Percentiles rank a stretch among this genome's conserved stretches.
phyloP scores from a whole-genome alignment of 2,113 vertebrate genomes.

The Apodemus sylvaticus region DNA sequence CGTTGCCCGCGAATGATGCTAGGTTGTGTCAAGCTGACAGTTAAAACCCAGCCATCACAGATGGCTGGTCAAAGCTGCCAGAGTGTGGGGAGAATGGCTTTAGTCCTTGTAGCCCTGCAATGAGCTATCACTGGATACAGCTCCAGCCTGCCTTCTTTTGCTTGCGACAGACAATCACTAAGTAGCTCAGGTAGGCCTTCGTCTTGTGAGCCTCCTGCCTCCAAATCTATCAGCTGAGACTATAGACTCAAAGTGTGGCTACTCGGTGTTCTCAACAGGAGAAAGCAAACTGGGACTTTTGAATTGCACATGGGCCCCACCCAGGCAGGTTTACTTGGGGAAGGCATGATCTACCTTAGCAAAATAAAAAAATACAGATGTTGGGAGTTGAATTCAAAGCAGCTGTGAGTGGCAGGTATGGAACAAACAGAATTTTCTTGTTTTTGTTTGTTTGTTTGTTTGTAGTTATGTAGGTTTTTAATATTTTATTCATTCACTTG shows the following conservation, averaged over 20 bases:
- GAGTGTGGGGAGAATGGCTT: neutral
- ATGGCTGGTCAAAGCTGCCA: neutral
- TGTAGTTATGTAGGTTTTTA: no score
- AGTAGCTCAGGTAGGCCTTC: neutral
- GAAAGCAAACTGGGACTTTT: neutral
- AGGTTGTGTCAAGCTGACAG: neutral
- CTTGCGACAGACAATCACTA: neutral
- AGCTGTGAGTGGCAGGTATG: neutral
- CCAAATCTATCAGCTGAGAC: neutral
- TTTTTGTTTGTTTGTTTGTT: no score
- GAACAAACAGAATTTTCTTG: no score
- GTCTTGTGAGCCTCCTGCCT: neutral
- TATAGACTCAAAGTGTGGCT: neutral
- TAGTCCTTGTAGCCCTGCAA: neutral
- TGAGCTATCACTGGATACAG: neutral
- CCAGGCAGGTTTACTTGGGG: neutral
- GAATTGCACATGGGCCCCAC: neutral
- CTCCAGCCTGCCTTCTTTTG: neutral
- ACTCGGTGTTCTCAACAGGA: neutral
- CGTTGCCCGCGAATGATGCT: neutral
- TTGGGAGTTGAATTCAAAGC: neutral
- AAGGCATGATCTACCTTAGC: neutral
- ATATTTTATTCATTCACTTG: no score
- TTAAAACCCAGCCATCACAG: neutral
- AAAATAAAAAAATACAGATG: conserved; percentile 2